phyloP scores from a whole-genome alignment of 64 coral and sea anemone species.

The Stichodactyla helianthus region DNA sequence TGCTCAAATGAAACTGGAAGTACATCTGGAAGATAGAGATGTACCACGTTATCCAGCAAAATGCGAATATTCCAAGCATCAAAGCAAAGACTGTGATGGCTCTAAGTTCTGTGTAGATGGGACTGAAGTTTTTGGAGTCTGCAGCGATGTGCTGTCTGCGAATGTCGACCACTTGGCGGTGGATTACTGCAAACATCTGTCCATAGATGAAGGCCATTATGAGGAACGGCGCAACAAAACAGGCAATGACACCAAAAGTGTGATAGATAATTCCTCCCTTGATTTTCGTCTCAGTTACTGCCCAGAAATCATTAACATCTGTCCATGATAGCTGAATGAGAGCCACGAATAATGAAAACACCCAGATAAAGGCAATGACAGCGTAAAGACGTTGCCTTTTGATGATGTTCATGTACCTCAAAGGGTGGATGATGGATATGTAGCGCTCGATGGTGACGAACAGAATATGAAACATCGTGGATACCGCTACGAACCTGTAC shows the following conservation, averaged over 20 bases:
- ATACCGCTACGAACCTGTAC: constrained; percentile 63
- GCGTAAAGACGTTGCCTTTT: constrained; percentile 44
- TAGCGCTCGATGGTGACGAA: constrained; percentile 69
- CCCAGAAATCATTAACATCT: constrained; percentile 35
- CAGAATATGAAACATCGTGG: constrained; percentile 76
- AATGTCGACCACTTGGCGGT: constrained; percentile 51
- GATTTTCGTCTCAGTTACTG: neutral
- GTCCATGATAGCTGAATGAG: constrained; percentile 65
- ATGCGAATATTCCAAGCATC: constrained; percentile 61
- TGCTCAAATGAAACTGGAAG: constrained; percentile 22
- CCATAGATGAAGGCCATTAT: constrained; percentile 57
- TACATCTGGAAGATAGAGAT: constrained; percentile 55
- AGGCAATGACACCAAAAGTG: constrained; percentile 33
- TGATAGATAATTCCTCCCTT: constrained; percentile 42
- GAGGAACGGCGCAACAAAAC: constrained; percentile 45
- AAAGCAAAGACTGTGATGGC: constrained; percentile 53
- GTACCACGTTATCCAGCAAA: constrained; percentile 71
- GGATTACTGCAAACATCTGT: constrained; percentile 58
- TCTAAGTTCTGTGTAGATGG: constrained; percentile 49
- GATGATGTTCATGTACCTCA: constrained; percentile 46
- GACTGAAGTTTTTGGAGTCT: constrained; percentile 2
- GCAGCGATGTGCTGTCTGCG: constrained; percentile 24
- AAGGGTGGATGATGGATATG: constrained; percentile 51
- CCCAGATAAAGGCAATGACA: constrained; percentile 54
- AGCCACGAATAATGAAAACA: constrained; percentile 51